Percentiles rank a stretch among this genome's conserved stretches.
Evolutionary conservation across 92 coral and sea anemone species (phyloP).

Genomic region (Zoanthus sansibaricus): DNA sequence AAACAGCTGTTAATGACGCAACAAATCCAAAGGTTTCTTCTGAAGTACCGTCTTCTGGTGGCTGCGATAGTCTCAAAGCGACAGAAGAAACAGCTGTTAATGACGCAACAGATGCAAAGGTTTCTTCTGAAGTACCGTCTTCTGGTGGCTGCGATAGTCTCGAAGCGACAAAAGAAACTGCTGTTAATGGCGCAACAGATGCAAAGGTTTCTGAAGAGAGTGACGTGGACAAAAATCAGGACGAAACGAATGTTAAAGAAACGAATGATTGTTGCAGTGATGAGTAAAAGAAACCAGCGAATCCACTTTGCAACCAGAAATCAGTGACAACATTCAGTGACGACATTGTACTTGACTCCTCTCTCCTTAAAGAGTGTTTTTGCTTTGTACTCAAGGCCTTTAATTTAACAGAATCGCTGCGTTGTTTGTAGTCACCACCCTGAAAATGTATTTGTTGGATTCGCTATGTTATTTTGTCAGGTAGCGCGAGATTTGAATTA

Average conservation of each 20-base stretch:
- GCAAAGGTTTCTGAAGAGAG: background rate
- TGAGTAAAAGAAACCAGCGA: conserved; percentile 1
- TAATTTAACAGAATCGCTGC: no score
- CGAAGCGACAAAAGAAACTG: background rate
- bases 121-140: conserved; percentile 26
- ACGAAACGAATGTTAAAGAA: conserved; percentile 1
- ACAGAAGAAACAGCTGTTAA: conserved; percentile 1
- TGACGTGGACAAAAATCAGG: conserved; percentile 14
- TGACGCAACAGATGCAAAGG: background rate
- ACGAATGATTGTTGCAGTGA: conserved; percentile 9
- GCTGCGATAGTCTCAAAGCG: background rate
- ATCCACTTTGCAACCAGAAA: background rate
- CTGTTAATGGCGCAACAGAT: background rate
- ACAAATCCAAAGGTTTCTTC: background rate
- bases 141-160: background rate
- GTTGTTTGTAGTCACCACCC: no score
- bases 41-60: conserved; percentile 26
- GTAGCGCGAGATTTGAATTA: no score
- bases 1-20: conserved; percentile 3
- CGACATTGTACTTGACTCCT: background rate
- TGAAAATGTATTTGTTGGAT: no score
- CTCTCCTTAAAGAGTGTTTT: no score
- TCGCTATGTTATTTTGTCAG: no score
- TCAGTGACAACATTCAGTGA: background rate
- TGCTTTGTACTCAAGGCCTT: no score